A percentile compares a stretch with the other conserved stretches of the same genome.
phyloP scores from a whole-genome alignment of 2,888 invertebrate genomes.

The Eremobia ochroleuca region DNA sequence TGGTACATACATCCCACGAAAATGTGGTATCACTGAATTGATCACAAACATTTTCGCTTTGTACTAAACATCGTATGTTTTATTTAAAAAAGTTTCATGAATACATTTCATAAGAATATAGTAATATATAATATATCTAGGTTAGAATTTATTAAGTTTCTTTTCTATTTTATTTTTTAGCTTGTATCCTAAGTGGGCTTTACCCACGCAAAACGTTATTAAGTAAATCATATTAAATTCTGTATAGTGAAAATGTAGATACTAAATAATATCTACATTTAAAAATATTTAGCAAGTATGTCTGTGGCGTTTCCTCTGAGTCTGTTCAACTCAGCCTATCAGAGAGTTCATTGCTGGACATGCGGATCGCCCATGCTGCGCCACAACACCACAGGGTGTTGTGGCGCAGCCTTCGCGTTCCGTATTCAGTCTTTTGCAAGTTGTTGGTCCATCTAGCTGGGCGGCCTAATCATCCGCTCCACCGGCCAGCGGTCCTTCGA shows the following conservation, averaged over 20 bases:
- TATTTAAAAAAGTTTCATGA: constrained; percentile 21
- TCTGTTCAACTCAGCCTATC: neutral
- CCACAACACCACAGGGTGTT: too few species aligned
- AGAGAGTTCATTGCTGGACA: neutral
- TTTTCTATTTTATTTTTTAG: constrained; percentile 3
- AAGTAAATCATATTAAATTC: constrained; percentile 22
- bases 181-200: neutral
- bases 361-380: neutral
- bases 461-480: too few species aligned
- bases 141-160: constrained; percentile 5
- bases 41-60: constrained; percentile 24
- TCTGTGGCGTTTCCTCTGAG: neutral
- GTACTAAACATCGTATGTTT: neutral
- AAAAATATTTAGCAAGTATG: constrained; percentile 4
- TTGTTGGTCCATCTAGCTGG: neutral
- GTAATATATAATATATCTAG: too few species aligned
- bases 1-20: neutral
- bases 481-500: neutral
- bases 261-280: too few species aligned
- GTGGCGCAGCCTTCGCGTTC: neutral
- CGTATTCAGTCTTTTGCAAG: neutral
- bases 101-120: constrained; percentile 38
- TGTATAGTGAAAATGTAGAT: constrained; percentile 23
- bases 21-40: constrained; percentile 1
- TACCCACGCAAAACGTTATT: neutral